These are phyloP conservation scores for Labia minor DNA, from an alignment of 2,888 invertebrate genomes.

Conservation along the genomic window DNA sequence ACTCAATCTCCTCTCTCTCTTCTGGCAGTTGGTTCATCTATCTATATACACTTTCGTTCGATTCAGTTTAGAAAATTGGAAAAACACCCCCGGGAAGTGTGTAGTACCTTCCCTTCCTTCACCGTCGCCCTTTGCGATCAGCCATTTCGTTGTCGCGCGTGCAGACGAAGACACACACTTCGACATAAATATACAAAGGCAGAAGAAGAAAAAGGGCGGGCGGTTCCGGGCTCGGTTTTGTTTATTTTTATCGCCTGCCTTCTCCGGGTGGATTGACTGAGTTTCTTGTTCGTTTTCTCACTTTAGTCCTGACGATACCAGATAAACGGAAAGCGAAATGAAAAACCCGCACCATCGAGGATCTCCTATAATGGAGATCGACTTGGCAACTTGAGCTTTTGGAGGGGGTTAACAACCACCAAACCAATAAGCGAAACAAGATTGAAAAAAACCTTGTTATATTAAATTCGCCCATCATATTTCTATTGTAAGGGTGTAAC, in stretches of 20 bases:
- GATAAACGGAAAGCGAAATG: slow-evolving; percentile 7
- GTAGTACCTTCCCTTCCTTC: not conserved
- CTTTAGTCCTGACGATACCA: not conserved
- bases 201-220: not conserved
- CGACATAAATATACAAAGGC: not conserved
- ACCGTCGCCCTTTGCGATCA: not conserved
- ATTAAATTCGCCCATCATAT: not conserved
- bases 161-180: not conserved
- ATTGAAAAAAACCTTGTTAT: not conserved
- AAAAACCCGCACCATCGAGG: not conserved
- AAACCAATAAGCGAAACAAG: slow-evolving; percentile 2
- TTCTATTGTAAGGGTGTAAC: no score
- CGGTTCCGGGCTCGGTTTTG: not conserved
- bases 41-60: not conserved
- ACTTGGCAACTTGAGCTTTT: not conserved
- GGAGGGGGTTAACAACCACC: not conserved
- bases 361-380: not conserved
- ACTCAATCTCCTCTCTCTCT: no score
- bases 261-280: not conserved
- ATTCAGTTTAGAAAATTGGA: slow-evolving; percentile 13
- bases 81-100: not conserved
- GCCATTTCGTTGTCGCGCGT: slow-evolving; percentile 4
- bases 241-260: slow-evolving; percentile 13
- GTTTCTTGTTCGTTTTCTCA: not conserved
- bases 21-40: not conserved